Conservation (phyloP, 1,140 invertebrate species). For the Uloborus diversus region DNA sequence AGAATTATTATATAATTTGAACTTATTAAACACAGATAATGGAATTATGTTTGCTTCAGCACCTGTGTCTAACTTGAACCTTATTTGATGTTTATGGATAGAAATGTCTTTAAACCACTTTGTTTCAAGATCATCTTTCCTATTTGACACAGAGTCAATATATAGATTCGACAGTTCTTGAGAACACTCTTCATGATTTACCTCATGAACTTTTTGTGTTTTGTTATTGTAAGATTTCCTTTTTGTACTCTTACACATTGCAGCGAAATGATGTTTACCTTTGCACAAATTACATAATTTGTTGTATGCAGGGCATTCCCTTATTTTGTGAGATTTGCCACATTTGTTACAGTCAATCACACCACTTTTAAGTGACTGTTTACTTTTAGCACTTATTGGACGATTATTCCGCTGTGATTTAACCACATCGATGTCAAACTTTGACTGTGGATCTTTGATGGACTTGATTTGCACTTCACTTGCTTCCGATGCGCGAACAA, state of each 20-base stretch:
- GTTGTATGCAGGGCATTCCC: slow-evolving; percentile 1
- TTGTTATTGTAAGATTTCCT: neutral
- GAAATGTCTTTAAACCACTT: too few species aligned
- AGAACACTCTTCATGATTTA: neutral
- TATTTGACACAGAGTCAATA: neutral
- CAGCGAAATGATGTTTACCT: slow-evolving; percentile 2
- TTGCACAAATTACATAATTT: slow-evolving; percentile 2
- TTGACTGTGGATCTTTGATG: too few species aligned
- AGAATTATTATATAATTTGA: too few species aligned
- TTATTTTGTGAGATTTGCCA: neutral
- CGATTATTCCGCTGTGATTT: neutral
- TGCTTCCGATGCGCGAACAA: neutral
- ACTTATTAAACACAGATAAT: neutral
- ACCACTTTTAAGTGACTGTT: too few species aligned
- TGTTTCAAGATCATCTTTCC: too few species aligned
- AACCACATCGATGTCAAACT: neutral
- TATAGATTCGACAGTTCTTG: neutral
- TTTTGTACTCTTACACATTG: neutral
- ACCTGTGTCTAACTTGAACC: slow-evolving; percentile 10
- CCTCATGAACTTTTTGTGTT: neutral
- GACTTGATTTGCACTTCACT: neutral
- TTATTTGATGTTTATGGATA: too few species aligned
- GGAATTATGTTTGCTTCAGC: slow-evolving; percentile 7
- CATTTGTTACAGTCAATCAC: neutral
- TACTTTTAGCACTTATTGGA: neutral